Conservation (phyloP, 2,888 invertebrate species). For the Hirtodrosophila trivittata region DNA sequence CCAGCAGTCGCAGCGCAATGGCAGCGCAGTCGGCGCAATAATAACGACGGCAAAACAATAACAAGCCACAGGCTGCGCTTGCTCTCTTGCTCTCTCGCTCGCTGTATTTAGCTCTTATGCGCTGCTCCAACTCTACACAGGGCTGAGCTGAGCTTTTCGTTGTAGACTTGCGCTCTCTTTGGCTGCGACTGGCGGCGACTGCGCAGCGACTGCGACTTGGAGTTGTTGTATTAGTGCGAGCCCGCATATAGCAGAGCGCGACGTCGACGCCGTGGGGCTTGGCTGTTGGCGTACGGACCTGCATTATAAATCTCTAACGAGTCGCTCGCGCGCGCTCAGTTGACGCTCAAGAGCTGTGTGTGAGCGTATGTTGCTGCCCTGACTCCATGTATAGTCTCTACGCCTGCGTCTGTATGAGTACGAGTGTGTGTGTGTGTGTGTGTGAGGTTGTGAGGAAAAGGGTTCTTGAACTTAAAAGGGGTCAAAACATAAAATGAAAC, state of each 20-base stretch:
- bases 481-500: slow-evolving; percentile 81
- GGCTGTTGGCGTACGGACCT: slow-evolving; percentile 46
- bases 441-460: slow-evolving; percentile 77
- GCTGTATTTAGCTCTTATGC: slow-evolving; percentile 9
- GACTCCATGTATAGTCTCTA: slow-evolving; percentile 16
- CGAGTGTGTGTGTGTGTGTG: slow-evolving; percentile 21
- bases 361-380: slow-evolving; percentile 52
- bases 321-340: slow-evolving; percentile 69
- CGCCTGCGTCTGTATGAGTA: slow-evolving; percentile 7
- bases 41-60: slow-evolving; percentile 53
- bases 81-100: neutral
- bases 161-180: slow-evolving; percentile 53
- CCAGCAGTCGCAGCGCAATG: slow-evolving; percentile 8
- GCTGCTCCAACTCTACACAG: slow-evolving; percentile 58
- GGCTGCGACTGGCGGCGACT: slow-evolving; percentile 27
- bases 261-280: slow-evolving; percentile 51
- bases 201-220: slow-evolving; percentile 39
- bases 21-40: slow-evolving; percentile 14
- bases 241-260: slow-evolving; percentile 43
- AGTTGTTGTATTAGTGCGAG: slow-evolving; percentile 38
- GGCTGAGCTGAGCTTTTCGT: slow-evolving; percentile 68
- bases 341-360: slow-evolving; percentile 57
- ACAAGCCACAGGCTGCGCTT: slow-evolving; percentile 43
- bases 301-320: slow-evolving; percentile 70
- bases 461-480: slow-evolving; percentile 83